These are phyloP conservation scores for Porphyrio hochstetteri DNA, from an alignment of 2,113 vertebrate genomes.

Conservation along the genomic window DNA sequence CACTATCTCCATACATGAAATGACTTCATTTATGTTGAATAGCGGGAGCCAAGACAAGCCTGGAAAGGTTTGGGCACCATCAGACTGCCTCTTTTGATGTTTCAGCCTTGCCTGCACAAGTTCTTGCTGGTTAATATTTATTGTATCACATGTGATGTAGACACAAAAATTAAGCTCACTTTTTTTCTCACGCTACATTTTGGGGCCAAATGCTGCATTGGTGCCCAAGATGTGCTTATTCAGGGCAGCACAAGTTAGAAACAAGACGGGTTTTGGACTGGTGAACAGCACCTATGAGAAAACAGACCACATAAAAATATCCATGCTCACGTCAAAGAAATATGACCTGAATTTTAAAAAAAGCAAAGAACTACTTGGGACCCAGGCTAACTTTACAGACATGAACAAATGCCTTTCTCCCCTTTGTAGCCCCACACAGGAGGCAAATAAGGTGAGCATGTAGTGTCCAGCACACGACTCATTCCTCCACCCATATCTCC, in stretches of 20 bases:
- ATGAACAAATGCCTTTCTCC: neutral
- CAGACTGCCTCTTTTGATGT: neutral
- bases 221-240: neutral
- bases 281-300: neutral
- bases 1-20: neutral
- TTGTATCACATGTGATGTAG: neutral
- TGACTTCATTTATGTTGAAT: constrained; percentile 7
- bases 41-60: neutral
- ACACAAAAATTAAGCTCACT: neutral
- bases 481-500: neutral
- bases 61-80: neutral
- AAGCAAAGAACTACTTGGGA: neutral
- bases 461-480: neutral
- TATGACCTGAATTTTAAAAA: neutral
- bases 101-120: neutral
- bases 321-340: neutral
- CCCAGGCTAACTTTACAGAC: neutral
- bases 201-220: neutral
- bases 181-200: neutral
- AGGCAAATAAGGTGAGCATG: neutral
- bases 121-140: neutral
- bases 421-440: neutral
- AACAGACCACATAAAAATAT: neutral
- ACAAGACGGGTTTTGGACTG: neutral
- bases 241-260: neutral